Evolutionary conservation across 2,888 invertebrate genomes (phyloP), one percentile per base, ranked within the genome.

Genomic region (Calliphora vomitoria): DNA sequence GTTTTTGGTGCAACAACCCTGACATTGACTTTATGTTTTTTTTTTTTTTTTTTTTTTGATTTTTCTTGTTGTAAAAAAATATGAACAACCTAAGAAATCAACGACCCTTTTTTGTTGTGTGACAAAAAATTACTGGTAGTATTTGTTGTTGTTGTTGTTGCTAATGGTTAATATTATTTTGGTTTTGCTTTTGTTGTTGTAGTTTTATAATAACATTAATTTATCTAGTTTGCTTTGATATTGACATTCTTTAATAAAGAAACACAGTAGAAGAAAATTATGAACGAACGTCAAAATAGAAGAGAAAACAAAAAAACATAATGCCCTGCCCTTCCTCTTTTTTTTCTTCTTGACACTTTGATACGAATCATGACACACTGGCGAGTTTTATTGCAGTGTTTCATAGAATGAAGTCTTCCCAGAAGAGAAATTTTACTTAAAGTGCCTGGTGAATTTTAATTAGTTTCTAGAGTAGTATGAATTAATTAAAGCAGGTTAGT

Each of bases 1-100:
- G 18, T 11, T 47, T 18, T 15, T 10, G 18, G 10, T 8, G 41
- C 44, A 58, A 74, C 84, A 85, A 85, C 79, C 79, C 72, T 85
- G 84, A 80, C 84, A 85, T 85, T 85, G 84, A 85, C 72, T 66
- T 79, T 74, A 72, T 5, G 31, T 47, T 25, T 25, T 25, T 79
- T 74, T 79, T 5, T 31, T 47, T n/a, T n/a, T n/a, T 47, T 25
- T 25, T 25, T 79, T 74, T 79, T 5, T 31, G 25, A 25, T 47
- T 35, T 15, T 6, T 20, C 44, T 44, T 47, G 38, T 82, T 68
- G 60, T 55, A 47, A 47, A 75, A 31, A 50, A 47, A 31, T 20
- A 50, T 31, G 25, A 80, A 44, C 68, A 80, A 44, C 69, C 74
- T 60, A 50, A 47, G 74, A 75, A 80, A 80, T 69, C 74, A 75